These are phyloP conservation scores for Hipposideros armiger DNA, from an alignment of 2,113 vertebrate genomes.

Conservation along the genomic window DNA sequence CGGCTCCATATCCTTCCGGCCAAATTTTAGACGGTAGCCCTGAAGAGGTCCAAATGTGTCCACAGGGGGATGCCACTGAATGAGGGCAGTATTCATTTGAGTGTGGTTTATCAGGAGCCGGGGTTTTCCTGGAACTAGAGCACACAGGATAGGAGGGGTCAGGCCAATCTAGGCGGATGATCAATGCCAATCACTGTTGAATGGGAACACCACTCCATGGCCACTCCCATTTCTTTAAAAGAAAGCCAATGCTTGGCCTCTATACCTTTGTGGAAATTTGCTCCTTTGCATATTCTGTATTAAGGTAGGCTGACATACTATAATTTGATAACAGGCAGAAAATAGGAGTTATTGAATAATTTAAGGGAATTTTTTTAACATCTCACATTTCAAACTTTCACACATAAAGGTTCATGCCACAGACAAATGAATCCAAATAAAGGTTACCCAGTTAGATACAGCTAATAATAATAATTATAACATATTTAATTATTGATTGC, in stretches of 20 bases:
- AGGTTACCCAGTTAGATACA: background rate
- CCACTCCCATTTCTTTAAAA: background rate
- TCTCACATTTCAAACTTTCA: background rate
- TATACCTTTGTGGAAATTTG: background rate
- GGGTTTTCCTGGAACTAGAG: conserved; percentile 97
- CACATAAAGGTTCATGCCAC: background rate
- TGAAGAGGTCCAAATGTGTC: conserved; percentile 95
- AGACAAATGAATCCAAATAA: background rate
- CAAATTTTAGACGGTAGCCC: conserved; percentile 97
- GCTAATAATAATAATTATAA: background rate
- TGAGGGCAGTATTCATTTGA: conserved; percentile 98
- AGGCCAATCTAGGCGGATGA: background rate
- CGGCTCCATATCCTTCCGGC: conserved; percentile 95
- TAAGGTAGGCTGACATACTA: background rate
- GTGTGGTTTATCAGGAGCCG: conserved; percentile 97
- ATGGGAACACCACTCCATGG: background rate
- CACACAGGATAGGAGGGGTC: conserved; percentile 60
- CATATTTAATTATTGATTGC: background rate
- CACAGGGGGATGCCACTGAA: conserved; percentile 98
- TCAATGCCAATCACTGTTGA: background rate
- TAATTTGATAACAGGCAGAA: background rate
- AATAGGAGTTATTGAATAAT: background rate
- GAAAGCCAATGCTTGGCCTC: background rate
- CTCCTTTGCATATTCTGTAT: background rate
- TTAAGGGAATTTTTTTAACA: background rate